phyloP scores from a whole-genome alignment of 2,797 vertebrate genomes.

The Peromyscus aztecus region DNA sequence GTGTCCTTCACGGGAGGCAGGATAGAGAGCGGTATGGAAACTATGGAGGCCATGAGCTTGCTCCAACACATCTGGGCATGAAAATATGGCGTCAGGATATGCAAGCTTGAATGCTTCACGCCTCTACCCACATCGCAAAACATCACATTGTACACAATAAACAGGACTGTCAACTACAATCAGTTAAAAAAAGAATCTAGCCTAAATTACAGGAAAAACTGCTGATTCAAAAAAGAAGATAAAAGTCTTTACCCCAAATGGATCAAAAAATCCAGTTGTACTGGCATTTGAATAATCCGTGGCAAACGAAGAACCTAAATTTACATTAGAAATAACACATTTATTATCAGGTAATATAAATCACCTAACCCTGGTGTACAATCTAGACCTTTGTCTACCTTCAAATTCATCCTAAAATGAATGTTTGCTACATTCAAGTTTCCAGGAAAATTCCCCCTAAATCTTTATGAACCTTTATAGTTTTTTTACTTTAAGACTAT shows the following conservation, averaged over 20 bases:
- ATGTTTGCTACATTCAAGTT: not conserved
- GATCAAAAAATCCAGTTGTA: conserved; percentile 95
- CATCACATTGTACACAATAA: not conserved
- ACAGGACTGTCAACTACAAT: not conserved
- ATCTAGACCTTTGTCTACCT: not conserved
- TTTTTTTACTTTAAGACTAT: not conserved
- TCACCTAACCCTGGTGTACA: not conserved
- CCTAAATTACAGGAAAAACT: not conserved
- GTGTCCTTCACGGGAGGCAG: conserved; percentile 95
- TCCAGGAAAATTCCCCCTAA: not conserved
- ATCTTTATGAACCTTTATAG: conserved; percentile 24
- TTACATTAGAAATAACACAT: conserved; percentile 71
- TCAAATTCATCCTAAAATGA: not conserved
- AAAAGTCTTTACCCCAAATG: conserved; percentile 91
- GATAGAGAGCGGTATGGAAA: conserved; percentile 94
- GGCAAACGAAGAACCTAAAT: conserved; percentile 92
- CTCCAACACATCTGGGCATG: conserved; percentile 96
- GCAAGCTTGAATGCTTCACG: not conserved
- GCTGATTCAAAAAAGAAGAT: not conserved
- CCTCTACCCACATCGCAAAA: not conserved
- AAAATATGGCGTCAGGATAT: conserved; percentile 20
- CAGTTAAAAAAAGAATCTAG: not conserved
- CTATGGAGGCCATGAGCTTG: conserved; percentile 89
- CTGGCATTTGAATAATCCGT: conserved; percentile 98
- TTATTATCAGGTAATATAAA: conserved; percentile 42